Percentiles rank a stretch among this genome's conserved stretches.
Evolutionary conservation across 2,888 invertebrate genomes (phyloP).

Genomic region (Catocala sponsa): DNA sequence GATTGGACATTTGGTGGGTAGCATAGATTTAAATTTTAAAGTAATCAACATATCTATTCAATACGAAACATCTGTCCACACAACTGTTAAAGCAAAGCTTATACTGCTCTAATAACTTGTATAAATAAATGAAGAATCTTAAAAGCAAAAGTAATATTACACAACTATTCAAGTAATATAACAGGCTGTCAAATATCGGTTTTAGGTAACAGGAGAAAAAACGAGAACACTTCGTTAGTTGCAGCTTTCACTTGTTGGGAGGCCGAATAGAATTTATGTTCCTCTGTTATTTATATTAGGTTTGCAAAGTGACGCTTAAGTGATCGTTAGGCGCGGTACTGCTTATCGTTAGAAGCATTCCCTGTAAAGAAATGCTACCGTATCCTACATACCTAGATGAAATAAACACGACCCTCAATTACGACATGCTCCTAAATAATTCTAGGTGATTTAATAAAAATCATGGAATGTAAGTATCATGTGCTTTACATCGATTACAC

Average conservation of each 20-base stretch:
- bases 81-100: not conserved
- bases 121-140: conserved; percentile 18
- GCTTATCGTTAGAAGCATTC: too few species aligned
- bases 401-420: too few species aligned
- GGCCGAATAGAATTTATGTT: conserved; percentile 17
- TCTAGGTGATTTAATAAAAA: too few species aligned
- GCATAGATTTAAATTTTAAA: not conserved
- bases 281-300: not conserved
- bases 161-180: conserved; percentile 33
- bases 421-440: too few species aligned
- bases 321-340: too few species aligned
- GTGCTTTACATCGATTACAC: too few species aligned
- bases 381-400: too few species aligned
- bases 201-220: conserved; percentile 42
- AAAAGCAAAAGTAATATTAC: conserved; percentile 37
- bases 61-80: conserved; percentile 8
- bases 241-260: conserved; percentile 59
- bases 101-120: conserved; percentile 1
- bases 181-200: conserved; percentile 20
- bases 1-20: not conserved
- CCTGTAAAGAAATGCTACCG: too few species aligned
- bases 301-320: not conserved
- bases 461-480: too few species aligned
- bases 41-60: conserved; percentile 5
- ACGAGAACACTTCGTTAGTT: conserved; percentile 40